Percentiles rank a stretch among this genome's conserved stretches.
These are phyloP conservation scores for Botia kubotai DNA, from an alignment of 2,797 vertebrate species.

Conservation along the genomic window DNA sequence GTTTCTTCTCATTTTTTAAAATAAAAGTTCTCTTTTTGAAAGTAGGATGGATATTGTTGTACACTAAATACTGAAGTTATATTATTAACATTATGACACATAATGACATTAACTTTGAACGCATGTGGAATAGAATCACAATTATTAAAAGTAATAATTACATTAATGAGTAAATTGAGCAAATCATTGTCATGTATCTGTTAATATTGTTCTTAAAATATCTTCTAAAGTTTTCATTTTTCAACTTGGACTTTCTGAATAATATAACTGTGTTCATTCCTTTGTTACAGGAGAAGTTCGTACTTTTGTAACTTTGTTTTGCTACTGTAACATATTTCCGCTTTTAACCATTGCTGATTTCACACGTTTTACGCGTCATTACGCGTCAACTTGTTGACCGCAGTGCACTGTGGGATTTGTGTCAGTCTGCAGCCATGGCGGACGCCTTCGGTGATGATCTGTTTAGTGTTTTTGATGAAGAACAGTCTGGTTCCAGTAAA, in stretches of 20 bases:
- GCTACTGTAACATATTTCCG: neutral
- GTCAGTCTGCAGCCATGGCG: constrained; percentile 80
- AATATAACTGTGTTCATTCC: neutral
- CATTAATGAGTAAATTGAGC: no score
- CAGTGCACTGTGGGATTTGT: constrained; percentile 65
- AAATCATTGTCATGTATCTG: neutral
- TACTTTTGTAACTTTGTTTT: neutral
- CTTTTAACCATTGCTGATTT: neutral
- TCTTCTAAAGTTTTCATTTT: neutral
- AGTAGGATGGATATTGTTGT: no score
- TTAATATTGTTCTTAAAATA: no score
- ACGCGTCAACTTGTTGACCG: neutral
- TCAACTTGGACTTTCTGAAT: neutral
- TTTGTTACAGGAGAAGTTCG: neutral
- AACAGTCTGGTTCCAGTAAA: constrained; percentile 77
- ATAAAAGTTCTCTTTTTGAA: constrained; percentile 38
- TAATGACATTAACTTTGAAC: neutral
- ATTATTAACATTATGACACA: neutral
- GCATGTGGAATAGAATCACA: neutral
- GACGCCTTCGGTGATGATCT: constrained; percentile 92
- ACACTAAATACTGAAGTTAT: neutral
- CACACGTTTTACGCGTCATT: neutral
- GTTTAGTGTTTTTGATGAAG: constrained; percentile 95
- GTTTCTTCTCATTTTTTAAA: constrained; percentile 22
- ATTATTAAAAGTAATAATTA: no score